Conservation (phyloP, 2,113 vertebrate genomes). For the Poeciliopsis turrubarensis region DNA sequence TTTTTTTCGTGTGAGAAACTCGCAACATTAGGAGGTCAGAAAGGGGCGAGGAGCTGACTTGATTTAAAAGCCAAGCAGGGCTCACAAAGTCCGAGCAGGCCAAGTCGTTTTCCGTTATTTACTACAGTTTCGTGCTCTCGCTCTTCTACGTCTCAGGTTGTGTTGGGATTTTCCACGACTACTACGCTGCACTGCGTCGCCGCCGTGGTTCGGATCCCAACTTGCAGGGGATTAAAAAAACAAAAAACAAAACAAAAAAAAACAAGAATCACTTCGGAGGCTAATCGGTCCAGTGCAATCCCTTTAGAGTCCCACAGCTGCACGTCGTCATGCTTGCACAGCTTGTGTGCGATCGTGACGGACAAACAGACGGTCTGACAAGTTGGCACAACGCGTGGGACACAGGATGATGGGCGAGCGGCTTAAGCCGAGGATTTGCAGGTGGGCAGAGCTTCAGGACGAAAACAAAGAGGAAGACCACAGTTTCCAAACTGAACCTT, state of each 20-base stretch:
- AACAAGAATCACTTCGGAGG: constrained; percentile 40
- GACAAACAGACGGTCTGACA: not conserved
- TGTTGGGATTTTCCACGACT: constrained; percentile 45
- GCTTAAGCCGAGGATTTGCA: constrained; percentile 3
- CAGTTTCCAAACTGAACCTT: not conserved
- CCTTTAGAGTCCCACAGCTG: constrained; percentile 13
- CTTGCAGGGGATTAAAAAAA: not conserved
- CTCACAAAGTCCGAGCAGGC: constrained; percentile 31
- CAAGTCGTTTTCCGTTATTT: constrained; percentile 42
- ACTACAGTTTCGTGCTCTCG: not conserved
- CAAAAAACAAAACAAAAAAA: not conserved
- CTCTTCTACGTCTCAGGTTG: constrained; percentile 24
- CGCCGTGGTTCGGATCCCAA: constrained; percentile 36
- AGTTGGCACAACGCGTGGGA: constrained; percentile 15
- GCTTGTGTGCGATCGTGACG: constrained; percentile 36
- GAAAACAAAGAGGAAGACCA: constrained; percentile 1
- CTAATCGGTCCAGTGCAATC: constrained; percentile 40
- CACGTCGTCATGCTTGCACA: constrained; percentile 41
- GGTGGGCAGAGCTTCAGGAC: constrained; percentile 2
- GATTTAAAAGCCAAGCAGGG: constrained; percentile 28
- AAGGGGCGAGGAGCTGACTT: constrained; percentile 29
- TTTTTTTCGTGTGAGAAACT: not conserved
- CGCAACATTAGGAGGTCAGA: constrained; percentile 27
- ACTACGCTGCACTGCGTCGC: constrained; percentile 38
- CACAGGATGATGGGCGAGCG: constrained; percentile 27